Conservation (phyloP, 2,797 vertebrate genomes). For the Cetoscarus ocellatus region DNA sequence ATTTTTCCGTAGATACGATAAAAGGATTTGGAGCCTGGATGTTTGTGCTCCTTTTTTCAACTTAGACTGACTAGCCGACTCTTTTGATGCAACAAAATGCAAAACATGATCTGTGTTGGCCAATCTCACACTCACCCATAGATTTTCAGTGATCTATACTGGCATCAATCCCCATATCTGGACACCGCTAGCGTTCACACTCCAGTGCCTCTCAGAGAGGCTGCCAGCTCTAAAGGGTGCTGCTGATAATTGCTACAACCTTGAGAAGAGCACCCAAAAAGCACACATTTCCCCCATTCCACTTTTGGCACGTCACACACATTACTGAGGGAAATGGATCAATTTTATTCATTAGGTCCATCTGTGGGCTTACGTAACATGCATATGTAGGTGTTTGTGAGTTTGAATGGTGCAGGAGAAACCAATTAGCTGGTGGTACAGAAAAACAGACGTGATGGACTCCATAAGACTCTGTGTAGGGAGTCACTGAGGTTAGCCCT, state of each 20-base stretch:
- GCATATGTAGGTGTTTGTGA: conserved; percentile 60
- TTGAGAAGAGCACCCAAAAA: conserved; percentile 32
- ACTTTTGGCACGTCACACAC: conserved; percentile 49
- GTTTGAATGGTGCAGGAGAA: conserved; percentile 61
- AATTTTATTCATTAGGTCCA: conserved; percentile 69
- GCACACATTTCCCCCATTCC: conserved; percentile 58
- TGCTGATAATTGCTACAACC: conserved; percentile 37
- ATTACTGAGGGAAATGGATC: conserved; percentile 66
- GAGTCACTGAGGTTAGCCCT: conserved; percentile 5
- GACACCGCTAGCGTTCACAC: too few species aligned
- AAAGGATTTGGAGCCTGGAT: too few species aligned
- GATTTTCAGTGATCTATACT: too few species aligned
- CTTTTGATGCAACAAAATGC: too few species aligned
- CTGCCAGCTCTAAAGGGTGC: conserved; percentile 21
- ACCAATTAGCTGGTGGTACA: conserved; percentile 61
- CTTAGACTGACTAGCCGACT: too few species aligned
- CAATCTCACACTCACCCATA: too few species aligned
- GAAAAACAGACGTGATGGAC: conserved; percentile 57
- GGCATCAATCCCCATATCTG: too few species aligned
- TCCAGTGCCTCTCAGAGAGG: conserved; percentile 9
- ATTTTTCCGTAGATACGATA: too few species aligned
- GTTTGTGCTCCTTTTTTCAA: too few species aligned
- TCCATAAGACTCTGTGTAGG: conserved; percentile 33
- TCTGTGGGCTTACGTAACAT: conserved; percentile 70
- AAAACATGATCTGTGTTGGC: too few species aligned